Evolutionary conservation across 2,888 invertebrate genomes (phyloP).

Genomic region (Tenthredo mesomela): DNA sequence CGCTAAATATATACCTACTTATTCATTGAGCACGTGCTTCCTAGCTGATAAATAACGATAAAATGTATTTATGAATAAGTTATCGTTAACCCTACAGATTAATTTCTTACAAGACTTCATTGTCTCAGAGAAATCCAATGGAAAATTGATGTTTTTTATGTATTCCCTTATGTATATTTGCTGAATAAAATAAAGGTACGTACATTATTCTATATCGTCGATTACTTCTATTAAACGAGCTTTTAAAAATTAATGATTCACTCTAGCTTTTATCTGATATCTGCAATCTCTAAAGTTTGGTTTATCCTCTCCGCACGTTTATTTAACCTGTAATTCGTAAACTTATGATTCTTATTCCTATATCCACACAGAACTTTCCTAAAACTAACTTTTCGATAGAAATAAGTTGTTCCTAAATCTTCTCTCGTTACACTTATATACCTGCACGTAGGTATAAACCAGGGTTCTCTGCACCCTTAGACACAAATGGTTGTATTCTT

Average conservation of each 20-base stretch:
- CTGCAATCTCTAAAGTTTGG: too few species aligned
- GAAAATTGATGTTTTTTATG: neutral
- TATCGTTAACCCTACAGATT: neutral
- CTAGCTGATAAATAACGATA: neutral
- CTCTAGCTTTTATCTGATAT: neutral
- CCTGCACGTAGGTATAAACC: conserved; percentile 20
- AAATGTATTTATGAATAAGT: neutral
- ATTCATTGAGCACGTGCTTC: conserved; percentile 32
- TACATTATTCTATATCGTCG: neutral
- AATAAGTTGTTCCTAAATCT: neutral
- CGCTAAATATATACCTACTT: conserved; percentile 13
- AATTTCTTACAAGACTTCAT: neutral
- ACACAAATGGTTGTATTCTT: conserved; percentile 18
- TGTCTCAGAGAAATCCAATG: neutral
- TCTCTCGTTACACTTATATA: neutral
- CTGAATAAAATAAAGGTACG: neutral
- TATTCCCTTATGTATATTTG: neutral
- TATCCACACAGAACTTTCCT: neutral
- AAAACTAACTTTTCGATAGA: neutral
- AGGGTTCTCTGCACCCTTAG: neutral
- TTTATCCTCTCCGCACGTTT: neutral
- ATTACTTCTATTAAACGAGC: neutral
- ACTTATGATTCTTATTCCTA: neutral
- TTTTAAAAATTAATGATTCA: neutral
- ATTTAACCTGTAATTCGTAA: neutral